Evolutionary conservation across 2,888 invertebrate species (phyloP), one percentile per base, ranked within the genome.

Genomic region (Xestia xanthographa): DNA sequence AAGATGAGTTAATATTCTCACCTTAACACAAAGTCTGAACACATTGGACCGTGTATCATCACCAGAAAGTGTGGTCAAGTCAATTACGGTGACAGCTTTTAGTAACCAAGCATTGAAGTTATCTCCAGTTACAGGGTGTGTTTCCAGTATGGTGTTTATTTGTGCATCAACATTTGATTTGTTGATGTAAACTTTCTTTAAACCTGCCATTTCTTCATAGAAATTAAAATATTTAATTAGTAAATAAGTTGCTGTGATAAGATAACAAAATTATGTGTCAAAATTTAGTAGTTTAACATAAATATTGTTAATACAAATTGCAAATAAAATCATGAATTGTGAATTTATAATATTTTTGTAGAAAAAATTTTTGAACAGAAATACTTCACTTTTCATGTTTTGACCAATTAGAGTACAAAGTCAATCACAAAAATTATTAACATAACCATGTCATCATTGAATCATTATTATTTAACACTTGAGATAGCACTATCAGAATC

Each of bases 51-150:
- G 92, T 0, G 98, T 98, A 91, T 98, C 98, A 94, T 98, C 98
- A 58, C 99, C 99, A 68, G 98, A 97, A 70, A 99, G 96, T 4
- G 99, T 99, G 1, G 99, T 99, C 85, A 99, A 97, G 95, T 99
- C 99, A 82, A 99, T 98, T 75, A 98, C 97, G 50, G 98, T 97
- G 12, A 99, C 96, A 1, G 99, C 98, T 92, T 98, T 98, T 41
- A 99, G 90, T 22, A 99, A 96, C 98, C 98, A 99, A 20, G 97
- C 97, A 60, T 97, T 97, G 93, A 97, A 97, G 92, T 97, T 97
- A 48, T 88, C 81, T 58, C 95, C 94, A 48, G 93, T 92, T 26
- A 97, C 90, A 41, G 89, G 87, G 84, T 95, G 91, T 9, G 85
- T 88, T 0, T 74, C 81, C 22, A 96, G 85, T 69, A 95, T 92